A percentile compares a stretch with the other conserved stretches of the same genome.
phyloP scores from a whole-genome alignment of 2,113 vertebrate species.

The Dipodomys ordii region DNA sequence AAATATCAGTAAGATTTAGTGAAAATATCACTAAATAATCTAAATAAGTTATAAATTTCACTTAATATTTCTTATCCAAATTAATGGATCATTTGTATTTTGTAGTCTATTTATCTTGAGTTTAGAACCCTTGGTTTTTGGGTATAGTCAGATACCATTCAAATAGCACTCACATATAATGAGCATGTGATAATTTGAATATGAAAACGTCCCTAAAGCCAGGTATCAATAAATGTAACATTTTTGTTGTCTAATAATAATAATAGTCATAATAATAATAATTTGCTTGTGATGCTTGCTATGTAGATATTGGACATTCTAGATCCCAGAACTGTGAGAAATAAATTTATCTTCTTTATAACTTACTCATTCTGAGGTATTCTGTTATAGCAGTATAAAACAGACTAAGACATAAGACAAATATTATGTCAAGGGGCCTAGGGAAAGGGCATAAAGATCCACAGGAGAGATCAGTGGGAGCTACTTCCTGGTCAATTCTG shows the following conservation, averaged over 20 bases:
- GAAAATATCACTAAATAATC: not conserved
- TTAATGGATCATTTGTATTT: slow-evolving; percentile 1
- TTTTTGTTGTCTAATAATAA: too few relatives aligned
- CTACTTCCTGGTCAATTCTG: not conserved
- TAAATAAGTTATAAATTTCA: not conserved
- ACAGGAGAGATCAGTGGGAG: not conserved
- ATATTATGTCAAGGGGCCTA: not conserved
- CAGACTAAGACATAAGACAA: not conserved
- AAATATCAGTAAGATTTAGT: not conserved
- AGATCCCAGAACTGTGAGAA: not conserved
- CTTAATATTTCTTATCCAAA: not conserved
- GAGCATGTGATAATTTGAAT: not conserved
- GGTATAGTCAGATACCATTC: not conserved
- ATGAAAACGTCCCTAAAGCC: too few relatives aligned
- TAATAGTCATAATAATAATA: too few relatives aligned
- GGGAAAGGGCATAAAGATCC: not conserved
- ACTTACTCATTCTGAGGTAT: not conserved
- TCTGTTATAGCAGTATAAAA: not conserved
- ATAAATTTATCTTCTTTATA: not conserved
- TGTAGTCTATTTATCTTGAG: not conserved
- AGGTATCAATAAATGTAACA: too few relatives aligned
- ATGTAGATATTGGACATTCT: not conserved
- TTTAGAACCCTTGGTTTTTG: not conserved
- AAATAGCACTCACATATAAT: not conserved
- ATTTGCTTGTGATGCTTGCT: not conserved